Conservation (phyloP, 2,888 invertebrate genomes). For the Eupeodes luniger region DNA sequence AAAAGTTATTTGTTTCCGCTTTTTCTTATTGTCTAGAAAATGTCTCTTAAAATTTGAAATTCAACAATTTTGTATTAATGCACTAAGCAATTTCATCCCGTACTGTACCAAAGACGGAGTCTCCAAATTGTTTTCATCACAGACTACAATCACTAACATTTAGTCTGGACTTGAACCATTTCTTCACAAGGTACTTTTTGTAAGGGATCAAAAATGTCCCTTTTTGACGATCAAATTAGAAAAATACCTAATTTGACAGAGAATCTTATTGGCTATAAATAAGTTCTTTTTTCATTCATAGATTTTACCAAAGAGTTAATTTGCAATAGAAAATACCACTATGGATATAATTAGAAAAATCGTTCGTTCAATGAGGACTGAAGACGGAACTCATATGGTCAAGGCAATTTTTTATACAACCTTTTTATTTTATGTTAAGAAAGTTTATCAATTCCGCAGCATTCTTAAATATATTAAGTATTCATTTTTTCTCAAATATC, state of each 20-base stretch:
- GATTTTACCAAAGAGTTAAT: no score
- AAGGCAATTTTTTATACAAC: no score
- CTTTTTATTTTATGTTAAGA: no score
- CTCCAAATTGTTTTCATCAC: constrained; percentile 18
- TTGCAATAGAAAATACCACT: no score
- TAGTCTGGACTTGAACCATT: background rate
- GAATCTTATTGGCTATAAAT: background rate
- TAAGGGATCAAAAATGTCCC: background rate
- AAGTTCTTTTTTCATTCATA: no score
- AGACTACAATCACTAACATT: background rate
- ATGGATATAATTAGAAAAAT: no score
- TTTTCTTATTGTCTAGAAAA: no score
- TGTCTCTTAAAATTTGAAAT: no score
- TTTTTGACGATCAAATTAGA: background rate
- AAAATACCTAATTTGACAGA: background rate
- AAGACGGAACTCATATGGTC: no score
- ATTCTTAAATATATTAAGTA: constrained; percentile 18
- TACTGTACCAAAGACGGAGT: constrained; percentile 29
- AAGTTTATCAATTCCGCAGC: background rate
- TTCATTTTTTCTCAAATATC: background rate
- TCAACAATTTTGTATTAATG: no score
- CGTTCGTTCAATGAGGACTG: no score
- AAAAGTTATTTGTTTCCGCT: no score
- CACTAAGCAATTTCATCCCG: background rate
- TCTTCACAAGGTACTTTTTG: background rate